These are phyloP conservation scores for Tor tambroides DNA, from an alignment of 2,113 vertebrate genomes.

Conservation along the genomic window DNA sequence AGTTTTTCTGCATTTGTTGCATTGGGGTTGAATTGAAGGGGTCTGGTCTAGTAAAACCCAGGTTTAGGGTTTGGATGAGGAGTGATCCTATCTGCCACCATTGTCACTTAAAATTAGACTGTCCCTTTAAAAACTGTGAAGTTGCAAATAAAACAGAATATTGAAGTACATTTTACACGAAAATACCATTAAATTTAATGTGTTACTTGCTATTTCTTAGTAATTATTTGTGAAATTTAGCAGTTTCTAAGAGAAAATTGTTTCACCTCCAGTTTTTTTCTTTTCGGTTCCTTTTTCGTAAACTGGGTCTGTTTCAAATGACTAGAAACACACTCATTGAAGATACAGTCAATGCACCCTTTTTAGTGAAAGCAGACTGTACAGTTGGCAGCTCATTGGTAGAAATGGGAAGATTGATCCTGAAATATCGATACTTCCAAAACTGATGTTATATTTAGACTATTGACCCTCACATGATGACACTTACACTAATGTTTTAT, in stretches of 20 bases:
- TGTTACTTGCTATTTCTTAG: not conserved
- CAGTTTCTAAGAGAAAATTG: too few relatives aligned
- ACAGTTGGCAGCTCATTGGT: not conserved
- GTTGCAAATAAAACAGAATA: too few relatives aligned
- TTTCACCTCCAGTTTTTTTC: too few relatives aligned
- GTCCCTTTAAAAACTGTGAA: not conserved
- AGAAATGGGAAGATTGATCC: not conserved
- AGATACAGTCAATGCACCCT: not conserved
- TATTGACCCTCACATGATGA: not conserved
- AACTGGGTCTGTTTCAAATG: not conserved
- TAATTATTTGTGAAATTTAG: not conserved
- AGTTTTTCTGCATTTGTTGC: not conserved
- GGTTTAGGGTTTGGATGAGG: not conserved
- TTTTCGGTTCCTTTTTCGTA: not conserved
- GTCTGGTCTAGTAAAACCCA: not conserved
- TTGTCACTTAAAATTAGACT: not conserved
- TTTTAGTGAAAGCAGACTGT: not conserved
- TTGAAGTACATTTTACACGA: too few relatives aligned
- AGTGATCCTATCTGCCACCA: not conserved
- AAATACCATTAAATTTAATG: not conserved
- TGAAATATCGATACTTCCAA: not conserved
- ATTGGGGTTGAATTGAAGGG: not conserved
- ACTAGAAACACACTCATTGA: not conserved
- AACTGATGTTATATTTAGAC: not conserved
- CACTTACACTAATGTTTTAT: not conserved